Percentiles rank a stretch among this genome's conserved stretches.
Conservation (phyloP, 2,888 invertebrate genomes). For the Mythimna loreyi region DNA sequence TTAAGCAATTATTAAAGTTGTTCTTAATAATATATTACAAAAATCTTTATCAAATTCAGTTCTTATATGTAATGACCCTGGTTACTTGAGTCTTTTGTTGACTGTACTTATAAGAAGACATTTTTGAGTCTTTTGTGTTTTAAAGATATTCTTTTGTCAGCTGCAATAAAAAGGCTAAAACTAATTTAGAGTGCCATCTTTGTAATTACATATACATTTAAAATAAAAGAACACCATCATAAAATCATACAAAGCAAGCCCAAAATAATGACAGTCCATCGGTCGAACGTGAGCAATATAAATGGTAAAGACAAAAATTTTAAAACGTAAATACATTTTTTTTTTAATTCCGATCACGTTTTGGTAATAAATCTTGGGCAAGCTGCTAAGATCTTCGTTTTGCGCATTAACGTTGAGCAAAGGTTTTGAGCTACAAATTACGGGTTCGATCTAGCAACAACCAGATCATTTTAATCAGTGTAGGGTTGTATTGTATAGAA, state of each 20-base stretch:
- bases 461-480: background rate
- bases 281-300: slow-evolving; percentile 16
- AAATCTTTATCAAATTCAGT: no score
- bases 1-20: no score
- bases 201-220: slow-evolving; percentile 15
- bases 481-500: background rate
- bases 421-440: background rate
- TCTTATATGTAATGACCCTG: no score
- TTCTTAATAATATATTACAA: no score
- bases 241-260: slow-evolving; percentile 12
- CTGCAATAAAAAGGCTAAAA: background rate
- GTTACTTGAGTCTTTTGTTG: no score
- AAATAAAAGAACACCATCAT: slow-evolving; percentile 9
- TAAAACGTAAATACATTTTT: background rate
- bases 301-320: slow-evolving; percentile 10
- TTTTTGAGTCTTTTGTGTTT: background rate
- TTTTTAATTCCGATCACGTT: slow-evolving; percentile 29
- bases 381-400: background rate
- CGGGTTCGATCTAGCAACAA: background rate
- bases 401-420: background rate
- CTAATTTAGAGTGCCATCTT: slow-evolving; percentile 13
- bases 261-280: slow-evolving; percentile 11
- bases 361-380: slow-evolving; percentile 6
- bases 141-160: slow-evolving; percentile 6
- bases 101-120: background rate